Evolutionary conservation across 2,888 invertebrate genomes (phyloP).

Genomic region (Standfussiana lucernea): DNA sequence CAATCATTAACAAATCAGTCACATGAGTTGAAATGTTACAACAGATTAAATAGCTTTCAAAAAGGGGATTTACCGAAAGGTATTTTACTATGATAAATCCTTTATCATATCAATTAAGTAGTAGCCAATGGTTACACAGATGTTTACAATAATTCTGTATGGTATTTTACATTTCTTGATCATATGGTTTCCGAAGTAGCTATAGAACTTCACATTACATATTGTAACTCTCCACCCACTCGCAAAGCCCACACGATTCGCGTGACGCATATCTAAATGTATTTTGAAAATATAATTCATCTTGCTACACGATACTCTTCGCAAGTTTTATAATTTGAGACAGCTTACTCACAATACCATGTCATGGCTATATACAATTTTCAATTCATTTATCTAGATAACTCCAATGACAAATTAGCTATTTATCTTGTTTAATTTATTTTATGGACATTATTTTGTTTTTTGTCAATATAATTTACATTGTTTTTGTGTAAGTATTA

Average conservation of each 20-base stretch:
- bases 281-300: slow-evolving; percentile 59
- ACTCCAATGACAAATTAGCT: slow-evolving; percentile 20
- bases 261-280: slow-evolving; percentile 44
- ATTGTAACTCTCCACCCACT: slow-evolving; percentile 33
- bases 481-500: slow-evolving; percentile 18
- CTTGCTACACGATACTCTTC: slow-evolving; percentile 33
- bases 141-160: slow-evolving; percentile 1
- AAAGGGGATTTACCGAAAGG: background rate
- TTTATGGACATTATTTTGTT: slow-evolving; percentile 39
- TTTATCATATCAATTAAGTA: slow-evolving; percentile 2
- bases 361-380: slow-evolving; percentile 62
- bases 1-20: slow-evolving; percentile 4
- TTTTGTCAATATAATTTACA: slow-evolving; percentile 31
- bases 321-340: slow-evolving; percentile 38
- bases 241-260: slow-evolving; percentile 39
- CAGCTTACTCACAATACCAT: slow-evolving; percentile 39
- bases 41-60: slow-evolving; percentile 2
- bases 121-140: background rate
- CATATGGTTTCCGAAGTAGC: slow-evolving; percentile 38
- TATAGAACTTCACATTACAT: slow-evolving; percentile 42
- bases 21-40: slow-evolving; percentile 3
- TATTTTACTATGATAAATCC: background rate
- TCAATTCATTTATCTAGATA: slow-evolving; percentile 29
- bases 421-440: slow-evolving; percentile 14
- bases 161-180: background rate